Evolutionary conservation across 2,888 invertebrate genomes (phyloP).

Genomic region (Nephrotoma appendiculata): DNA sequence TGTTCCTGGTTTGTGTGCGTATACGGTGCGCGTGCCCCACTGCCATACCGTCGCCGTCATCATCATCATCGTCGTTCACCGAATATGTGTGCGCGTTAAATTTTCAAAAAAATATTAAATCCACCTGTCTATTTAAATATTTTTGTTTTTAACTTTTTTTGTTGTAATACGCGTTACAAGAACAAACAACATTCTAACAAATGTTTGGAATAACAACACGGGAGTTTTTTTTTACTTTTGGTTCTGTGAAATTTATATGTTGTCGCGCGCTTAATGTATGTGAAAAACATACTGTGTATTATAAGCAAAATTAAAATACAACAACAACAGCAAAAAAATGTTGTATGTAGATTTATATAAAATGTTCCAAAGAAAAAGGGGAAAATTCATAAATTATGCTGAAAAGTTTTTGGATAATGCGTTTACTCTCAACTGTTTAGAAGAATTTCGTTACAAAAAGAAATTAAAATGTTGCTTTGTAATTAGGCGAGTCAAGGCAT

Average conservation of each 20-base stretch:
- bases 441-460: background rate
- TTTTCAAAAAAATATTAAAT: background rate
- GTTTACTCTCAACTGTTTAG: background rate
- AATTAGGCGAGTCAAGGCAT: background rate
- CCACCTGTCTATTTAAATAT: background rate
- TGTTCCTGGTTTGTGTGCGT: background rate
- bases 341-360: background rate
- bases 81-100: background rate
- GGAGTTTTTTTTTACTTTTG: background rate
- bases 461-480: background rate
- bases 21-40: background rate
- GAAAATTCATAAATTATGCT: background rate
- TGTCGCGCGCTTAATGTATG: background rate
- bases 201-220: background rate
- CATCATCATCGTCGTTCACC: background rate
- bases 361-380: background rate
- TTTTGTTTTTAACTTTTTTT: background rate
- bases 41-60: background rate
- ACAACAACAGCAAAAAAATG: background rate
- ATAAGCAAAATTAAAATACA: background rate
- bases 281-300: background rate
- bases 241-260: background rate
- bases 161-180: background rate
- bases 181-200: background rate
- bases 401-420: background rate